Evolutionary conservation across 1,140 invertebrate species (phyloP).

Genomic region (Marisa cornuarietis): DNA sequence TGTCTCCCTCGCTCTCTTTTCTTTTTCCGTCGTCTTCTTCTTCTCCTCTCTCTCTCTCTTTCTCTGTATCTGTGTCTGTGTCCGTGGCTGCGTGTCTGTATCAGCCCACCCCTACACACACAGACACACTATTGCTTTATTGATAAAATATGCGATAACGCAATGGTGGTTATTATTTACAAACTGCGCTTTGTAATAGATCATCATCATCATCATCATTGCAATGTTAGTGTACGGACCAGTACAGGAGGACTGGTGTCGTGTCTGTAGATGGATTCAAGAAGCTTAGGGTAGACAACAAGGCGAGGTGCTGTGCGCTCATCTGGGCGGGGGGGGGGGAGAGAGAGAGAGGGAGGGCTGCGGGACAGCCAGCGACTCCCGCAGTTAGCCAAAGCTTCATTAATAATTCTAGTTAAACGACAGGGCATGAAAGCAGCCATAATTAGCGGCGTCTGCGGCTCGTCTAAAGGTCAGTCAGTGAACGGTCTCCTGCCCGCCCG

Average conservation of each 20-base stretch:
- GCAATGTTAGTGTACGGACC: neutral
- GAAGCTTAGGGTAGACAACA: too few species aligned
- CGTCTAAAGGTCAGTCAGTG: neutral
- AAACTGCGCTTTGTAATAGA: neutral
- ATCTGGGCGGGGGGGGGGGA: neutral
- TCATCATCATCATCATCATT: neutral
- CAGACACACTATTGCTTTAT: neutral
- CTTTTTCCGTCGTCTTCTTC: too few species aligned
- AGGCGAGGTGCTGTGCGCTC: neutral
- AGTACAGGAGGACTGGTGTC: too few species aligned
- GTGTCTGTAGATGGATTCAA: too few species aligned
- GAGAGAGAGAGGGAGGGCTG: neutral
- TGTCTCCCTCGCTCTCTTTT: too few species aligned
- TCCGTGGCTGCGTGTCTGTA: neutral
- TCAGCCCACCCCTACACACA: neutral
- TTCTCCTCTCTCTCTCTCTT: too few species aligned
- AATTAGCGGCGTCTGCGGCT: neutral
- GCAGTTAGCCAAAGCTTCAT: neutral
- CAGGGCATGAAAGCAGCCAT: neutral
- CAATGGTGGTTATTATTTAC: neutral
- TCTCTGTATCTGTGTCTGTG: too few species aligned
- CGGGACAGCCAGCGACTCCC: neutral
- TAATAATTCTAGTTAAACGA: too few species aligned
- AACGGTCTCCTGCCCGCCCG: neutral
- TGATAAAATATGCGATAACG: neutral